Evolutionary conservation across 2,888 invertebrate species (phyloP), one percentile per base, ranked within the genome.

Genomic region (Hyalella azteca): DNA sequence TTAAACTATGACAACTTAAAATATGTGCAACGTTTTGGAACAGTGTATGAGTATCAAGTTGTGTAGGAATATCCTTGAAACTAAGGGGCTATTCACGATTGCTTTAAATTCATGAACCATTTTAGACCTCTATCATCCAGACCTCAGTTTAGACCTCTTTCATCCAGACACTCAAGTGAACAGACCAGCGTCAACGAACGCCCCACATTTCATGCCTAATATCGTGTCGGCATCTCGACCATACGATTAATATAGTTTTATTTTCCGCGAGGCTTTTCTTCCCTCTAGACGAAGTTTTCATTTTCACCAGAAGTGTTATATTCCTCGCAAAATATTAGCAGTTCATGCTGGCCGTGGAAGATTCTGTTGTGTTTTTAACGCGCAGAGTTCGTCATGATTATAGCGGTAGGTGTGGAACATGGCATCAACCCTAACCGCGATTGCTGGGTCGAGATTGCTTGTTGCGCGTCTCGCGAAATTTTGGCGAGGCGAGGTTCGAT

Each of bases 381-480:
- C 32, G 39, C n/a, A n/a, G n/a, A n/a, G n/a, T n/a, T n/a, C n/a
- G 36, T 13, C 4, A 13, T 66, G 66, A 66, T 66, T 66, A 66
- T 66, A 36, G 66, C 66, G 26, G 66, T 66, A 66, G 66, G 66
- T 29, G 66, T 29, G 66, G 66, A 66, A 66, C 66, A 66, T 19
- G 36, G 66, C 66, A 15, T 66, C 36, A 66, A 29, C 15, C 22
- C 66, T n/a, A 66, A 29, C 15, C 22, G 36, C 39, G 66, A 66
- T 66, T 66, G 66, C 66, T 19, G 11, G 19, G 32, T 5, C 39
- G 36, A 66, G 66, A 66, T 66, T 66, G 66, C 36, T 36, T 19
- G 66, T 66, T 36, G 66, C 22, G 29, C 9, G 36, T 36, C 66
- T 4, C 5, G 66, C 15, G 36, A 66, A 66, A 19, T 36, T 36